Percentiles rank a stretch among this genome's conserved stretches.
These are phyloP conservation scores for Chironomus riparius DNA, from an alignment of 2,888 invertebrate genomes.

Conservation along the genomic window DNA sequence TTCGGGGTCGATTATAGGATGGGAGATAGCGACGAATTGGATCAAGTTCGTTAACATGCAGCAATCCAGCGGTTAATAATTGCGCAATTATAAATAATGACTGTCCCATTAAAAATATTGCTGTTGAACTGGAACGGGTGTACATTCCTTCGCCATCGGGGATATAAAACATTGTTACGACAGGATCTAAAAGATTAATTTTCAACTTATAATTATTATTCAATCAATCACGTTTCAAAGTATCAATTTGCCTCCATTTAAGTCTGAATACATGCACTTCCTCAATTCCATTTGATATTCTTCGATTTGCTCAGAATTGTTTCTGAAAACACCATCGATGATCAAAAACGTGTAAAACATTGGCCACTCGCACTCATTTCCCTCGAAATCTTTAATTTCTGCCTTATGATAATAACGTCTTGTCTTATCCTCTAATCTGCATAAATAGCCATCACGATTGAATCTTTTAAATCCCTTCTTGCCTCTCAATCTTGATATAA, in stretches of 20 bases:
- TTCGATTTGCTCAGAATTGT: constrained; percentile 84
- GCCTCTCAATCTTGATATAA: constrained; percentile 72
- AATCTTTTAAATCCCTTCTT: constrained; percentile 90
- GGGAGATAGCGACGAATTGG: constrained; percentile 91
- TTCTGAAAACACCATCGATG: constrained; percentile 88
- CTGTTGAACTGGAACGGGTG: constrained; percentile 40
- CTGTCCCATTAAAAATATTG: constrained; percentile 90
- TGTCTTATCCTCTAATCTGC: constrained; percentile 72
- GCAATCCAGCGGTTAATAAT: constrained; percentile 75
- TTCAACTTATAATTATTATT: neutral
- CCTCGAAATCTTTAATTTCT: constrained; percentile 91
- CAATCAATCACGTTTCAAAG: neutral
- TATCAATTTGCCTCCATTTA: constrained; percentile 57
- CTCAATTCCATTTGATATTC: constrained; percentile 82
- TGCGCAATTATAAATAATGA: constrained; percentile 91
- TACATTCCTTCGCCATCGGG: constrained; percentile 39
- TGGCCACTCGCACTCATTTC: constrained; percentile 97
- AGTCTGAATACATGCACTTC: constrained; percentile 68
- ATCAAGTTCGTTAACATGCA: constrained; percentile 92
- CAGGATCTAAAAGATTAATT: constrained; percentile 53
- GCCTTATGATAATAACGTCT: constrained; percentile 77
- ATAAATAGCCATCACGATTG: constrained; percentile 87
- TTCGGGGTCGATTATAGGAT: constrained; percentile 87
- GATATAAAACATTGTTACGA: constrained; percentile 83
- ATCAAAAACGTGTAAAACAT: constrained; percentile 92